Base-by-base conservation (phyloP, 2,888 invertebrate species). In the Ariolimax columbianus region DNA sequence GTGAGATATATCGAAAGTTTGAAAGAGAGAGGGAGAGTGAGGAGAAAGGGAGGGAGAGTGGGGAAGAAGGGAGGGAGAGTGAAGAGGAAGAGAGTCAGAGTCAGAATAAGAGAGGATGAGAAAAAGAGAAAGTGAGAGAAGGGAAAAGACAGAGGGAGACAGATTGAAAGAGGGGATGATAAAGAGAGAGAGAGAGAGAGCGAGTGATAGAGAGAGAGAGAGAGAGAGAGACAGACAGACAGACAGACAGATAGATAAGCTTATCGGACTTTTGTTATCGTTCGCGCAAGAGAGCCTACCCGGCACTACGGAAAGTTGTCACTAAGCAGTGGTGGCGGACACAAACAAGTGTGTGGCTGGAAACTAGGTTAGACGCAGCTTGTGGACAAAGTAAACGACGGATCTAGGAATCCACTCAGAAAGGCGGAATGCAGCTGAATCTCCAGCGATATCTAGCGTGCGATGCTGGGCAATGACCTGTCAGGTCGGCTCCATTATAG, bases 171-270 rank as follows among this genome's bases (percentile, higher is more conserved):
- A 63, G 59, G 43, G 23, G 43, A 33, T 75, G 59, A 75, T 0
- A 43, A 51, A 75, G 77, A 75, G 40, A 43, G 30, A 75, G 82
- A 63, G 36, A 40, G 30, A 82, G 73, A 59, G 23, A 23, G 23
- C 9, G 59, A 23, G 23, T 11, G 23, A 59, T 11, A 59, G 23
- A 26, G 23, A 59, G 59, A 23, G 23, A 23, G 23, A 59, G 59
- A 59, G 23, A 23, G 23, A 4, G 59, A 59, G 23, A 23, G 4
- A 59, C 17, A 59, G 23, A 23, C 4, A 59, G 59, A 59, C 9
- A 26, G 4, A 59, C 17, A 59, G 26, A 23, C 4, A 59, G 59
- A 59, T 17, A 23, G 4, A 59, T 11, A 59, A 59, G 59, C 4
- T n/a, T n/a, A n/a, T n/a, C n/a, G n/a, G n/a, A n/a, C n/a, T n/a